phyloP scores from a whole-genome alignment of 2,888 invertebrate genomes.

The Linyphia triangularis region DNA sequence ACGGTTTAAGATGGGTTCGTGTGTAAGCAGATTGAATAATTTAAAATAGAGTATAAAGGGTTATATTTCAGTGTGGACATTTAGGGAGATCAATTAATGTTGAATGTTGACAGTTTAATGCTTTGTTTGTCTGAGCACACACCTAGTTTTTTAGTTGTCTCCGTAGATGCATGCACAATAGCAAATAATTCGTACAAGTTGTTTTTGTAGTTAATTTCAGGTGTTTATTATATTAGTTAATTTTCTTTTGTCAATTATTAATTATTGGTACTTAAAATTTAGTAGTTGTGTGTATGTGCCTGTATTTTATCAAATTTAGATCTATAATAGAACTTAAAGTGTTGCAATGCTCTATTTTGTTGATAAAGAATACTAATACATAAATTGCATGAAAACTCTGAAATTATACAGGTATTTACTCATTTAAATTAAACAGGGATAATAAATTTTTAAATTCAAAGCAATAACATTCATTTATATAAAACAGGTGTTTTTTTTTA shows the following conservation, averaged over 20 bases:
- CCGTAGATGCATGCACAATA: background rate
- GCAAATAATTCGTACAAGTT: too few species aligned
- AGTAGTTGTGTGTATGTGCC: too few species aligned
- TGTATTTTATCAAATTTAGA: background rate
- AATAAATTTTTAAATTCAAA: too few species aligned
- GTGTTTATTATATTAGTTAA: too few species aligned
- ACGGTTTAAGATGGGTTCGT: background rate
- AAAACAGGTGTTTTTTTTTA: too few species aligned
- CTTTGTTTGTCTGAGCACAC: background rate
- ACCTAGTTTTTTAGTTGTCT: background rate
- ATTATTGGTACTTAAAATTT: background rate
- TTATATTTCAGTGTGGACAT: background rate
- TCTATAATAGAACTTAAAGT: background rate
- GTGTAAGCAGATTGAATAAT: background rate
- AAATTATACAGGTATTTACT: too few species aligned
- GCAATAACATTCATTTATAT: too few species aligned
- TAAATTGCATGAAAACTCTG: too few species aligned
- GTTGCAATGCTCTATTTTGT: too few species aligned
- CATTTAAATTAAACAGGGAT: too few species aligned
- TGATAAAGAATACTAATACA: too few species aligned
- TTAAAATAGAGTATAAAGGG: background rate
- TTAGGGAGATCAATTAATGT: background rate
- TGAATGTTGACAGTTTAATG: background rate
- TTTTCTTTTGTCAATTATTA: background rate
- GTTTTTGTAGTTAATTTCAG: background rate